Percentiles rank a stretch among this genome's conserved stretches.
Evolutionary conservation across 2,888 invertebrate genomes (phyloP).

Genomic region (Ormyrus thymus): DNA sequence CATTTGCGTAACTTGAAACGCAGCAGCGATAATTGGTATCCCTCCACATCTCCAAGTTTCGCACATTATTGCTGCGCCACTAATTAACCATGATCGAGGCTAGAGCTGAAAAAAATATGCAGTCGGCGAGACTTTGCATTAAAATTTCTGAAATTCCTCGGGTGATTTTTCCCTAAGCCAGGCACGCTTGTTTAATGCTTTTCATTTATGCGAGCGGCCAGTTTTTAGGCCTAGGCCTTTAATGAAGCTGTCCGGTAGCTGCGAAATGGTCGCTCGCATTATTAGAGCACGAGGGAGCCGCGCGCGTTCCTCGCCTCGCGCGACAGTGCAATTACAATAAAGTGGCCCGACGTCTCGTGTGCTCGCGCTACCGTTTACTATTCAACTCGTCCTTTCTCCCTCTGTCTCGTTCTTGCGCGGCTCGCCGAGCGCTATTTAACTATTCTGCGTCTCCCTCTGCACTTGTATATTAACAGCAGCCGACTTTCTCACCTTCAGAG

Average conservation of each 20-base stretch:
- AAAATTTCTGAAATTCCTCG: conserved; percentile 21
- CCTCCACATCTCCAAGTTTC: not conserved
- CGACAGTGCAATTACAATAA: conserved; percentile 70
- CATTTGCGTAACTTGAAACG: not conserved
- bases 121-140: not conserved
- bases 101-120: too few relatives aligned
- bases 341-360: conserved; percentile 59
- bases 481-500: not conserved
- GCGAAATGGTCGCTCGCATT: conserved; percentile 56
- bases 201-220: conserved; percentile 37
- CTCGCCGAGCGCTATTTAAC: too few relatives aligned
- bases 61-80: not conserved
- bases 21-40: conserved; percentile 26
- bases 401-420: not conserved
- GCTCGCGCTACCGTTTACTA: conserved; percentile 53
- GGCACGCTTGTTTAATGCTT: conserved; percentile 40
- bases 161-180: not conserved
- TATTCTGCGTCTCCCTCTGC: not conserved
- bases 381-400: conserved; percentile 20
- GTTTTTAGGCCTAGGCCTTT: conserved; percentile 56
- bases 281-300: conserved; percentile 57
- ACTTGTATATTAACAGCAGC: conserved; percentile 33
- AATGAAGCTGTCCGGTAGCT: conserved; percentile 63
- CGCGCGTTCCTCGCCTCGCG: conserved; percentile 58
- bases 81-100: conserved; percentile 24